These are phyloP conservation scores for Petaurus breviceps DNA, from an alignment of 2,113 vertebrate species.

Conservation along the genomic window DNA sequence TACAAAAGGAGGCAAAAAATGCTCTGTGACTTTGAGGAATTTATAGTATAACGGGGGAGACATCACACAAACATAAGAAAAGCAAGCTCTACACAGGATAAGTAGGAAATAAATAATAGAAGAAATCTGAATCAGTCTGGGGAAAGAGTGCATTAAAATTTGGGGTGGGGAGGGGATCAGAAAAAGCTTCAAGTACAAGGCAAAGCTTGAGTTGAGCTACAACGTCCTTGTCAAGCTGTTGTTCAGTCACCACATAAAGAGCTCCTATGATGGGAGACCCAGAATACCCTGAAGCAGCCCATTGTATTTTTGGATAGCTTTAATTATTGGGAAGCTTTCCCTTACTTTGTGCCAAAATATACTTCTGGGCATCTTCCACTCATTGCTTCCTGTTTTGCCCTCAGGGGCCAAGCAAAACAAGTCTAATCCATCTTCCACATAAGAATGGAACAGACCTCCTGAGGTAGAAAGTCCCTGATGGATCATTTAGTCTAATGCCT, in stretches of 20 bases:
- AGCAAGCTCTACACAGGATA: background rate
- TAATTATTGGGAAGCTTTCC: background rate
- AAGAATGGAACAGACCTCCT: background rate
- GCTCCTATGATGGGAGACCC: background rate
- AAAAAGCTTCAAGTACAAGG: background rate
- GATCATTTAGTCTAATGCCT: background rate
- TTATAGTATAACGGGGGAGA: background rate
- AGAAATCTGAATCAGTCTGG: background rate
- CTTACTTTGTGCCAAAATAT: background rate
- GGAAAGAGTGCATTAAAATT: background rate
- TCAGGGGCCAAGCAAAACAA: background rate
- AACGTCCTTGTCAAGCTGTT: background rate
- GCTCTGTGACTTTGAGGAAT: background rate
- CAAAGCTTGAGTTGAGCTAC: background rate
- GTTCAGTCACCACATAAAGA: background rate
- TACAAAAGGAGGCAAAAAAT: background rate
- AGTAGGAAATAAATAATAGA: background rate
- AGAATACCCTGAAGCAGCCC: background rate
- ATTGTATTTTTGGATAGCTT: background rate
- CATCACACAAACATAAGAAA: background rate
- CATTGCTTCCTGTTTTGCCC: background rate
- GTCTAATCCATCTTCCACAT: background rate
- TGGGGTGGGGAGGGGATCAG: background rate
- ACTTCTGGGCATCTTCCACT: background rate
- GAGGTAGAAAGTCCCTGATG: background rate